Base-by-base conservation (phyloP, 2,797 vertebrate species). In the Leucoraja ocellata region DNA sequence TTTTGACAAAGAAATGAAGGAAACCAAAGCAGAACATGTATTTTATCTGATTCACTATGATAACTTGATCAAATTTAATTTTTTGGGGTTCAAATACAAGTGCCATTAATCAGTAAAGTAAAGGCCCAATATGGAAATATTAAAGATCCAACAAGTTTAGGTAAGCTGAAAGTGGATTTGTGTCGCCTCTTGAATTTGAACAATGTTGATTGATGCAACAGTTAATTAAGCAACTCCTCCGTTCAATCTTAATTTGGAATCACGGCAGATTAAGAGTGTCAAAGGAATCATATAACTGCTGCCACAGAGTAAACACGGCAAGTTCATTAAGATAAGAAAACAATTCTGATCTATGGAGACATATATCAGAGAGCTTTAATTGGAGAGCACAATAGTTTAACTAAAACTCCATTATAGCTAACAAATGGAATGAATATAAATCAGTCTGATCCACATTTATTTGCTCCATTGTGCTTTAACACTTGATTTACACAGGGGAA, bases 241-340 rank as follows among this genome's bases (percentile, higher is more conserved):
- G 76, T 54, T 76, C 71, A 76, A 92, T 92, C 90, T 92, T 92
- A 92, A 92, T 74, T 92, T 74, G 71, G 90, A 74, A 92, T 74
- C 68, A 76, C 71, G 11, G 71, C 71, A 92, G 71, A 92, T 54
- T 76, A 91, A 28, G 90, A 74, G 25, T 76, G 90, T 92, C 90
- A 74, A 92, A 92, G 90, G 65, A 92, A 92, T 76, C 90, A 39
- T 92, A 92, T 76, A 46, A 92, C 71, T 76, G 39, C 46, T 92
- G 71, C 90, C 39, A 74, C 23, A 73, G 65, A 92, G 39, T 91
- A 73, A 91, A 91, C 68, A 91, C 36, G 46, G 68, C 68, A 92
- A 76, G 65, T 92, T 92, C 90, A 92, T 92, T 92, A 92, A 92
- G 90, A 92, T 92, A 92, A 92, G 90, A 92, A 92, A 92, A 92